Evolutionary conservation across 2,888 invertebrate species (phyloP).

Genomic region (Cactoblastis cactorum): DNA sequence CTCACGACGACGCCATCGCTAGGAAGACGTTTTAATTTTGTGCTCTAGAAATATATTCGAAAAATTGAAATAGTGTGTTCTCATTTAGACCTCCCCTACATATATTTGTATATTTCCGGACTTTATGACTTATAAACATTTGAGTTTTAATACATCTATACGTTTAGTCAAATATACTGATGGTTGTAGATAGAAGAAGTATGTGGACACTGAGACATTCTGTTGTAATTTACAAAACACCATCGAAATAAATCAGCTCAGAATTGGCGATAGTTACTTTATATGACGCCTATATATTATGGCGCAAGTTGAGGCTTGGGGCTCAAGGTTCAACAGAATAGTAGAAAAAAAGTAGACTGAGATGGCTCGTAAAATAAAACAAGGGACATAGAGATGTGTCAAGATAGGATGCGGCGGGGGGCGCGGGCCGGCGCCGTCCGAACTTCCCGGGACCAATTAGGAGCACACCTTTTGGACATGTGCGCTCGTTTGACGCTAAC

Average conservation of each 20-base stretch:
- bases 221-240: constrained; percentile 28
- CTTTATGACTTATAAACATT: neutral
- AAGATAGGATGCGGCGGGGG: constrained; percentile 74
- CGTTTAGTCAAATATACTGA: neutral
- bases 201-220: neutral
- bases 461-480: constrained; percentile 77
- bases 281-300: constrained; percentile 66
- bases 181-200: neutral
- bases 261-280: constrained; percentile 54
- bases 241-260: constrained; percentile 36
- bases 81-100: too few species aligned
- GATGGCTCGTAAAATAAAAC: constrained; percentile 77
- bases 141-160: neutral
- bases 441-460: constrained; percentile 72
- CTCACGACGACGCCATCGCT: too few species aligned
- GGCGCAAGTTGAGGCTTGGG: constrained; percentile 53
- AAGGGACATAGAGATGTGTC: constrained; percentile 77
- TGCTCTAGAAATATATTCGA: too few species aligned
- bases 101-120: neutral
- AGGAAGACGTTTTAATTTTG: too few species aligned
- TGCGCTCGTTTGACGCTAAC: constrained; percentile 68
- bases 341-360: constrained; percentile 58
- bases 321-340: constrained; percentile 64
- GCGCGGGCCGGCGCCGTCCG: constrained; percentile 58
- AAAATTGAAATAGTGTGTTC: too few species aligned